These are phyloP conservation scores for Eriosoma lanigerum DNA, from an alignment of 1,140 invertebrate genomes.

Conservation along the genomic window DNA sequence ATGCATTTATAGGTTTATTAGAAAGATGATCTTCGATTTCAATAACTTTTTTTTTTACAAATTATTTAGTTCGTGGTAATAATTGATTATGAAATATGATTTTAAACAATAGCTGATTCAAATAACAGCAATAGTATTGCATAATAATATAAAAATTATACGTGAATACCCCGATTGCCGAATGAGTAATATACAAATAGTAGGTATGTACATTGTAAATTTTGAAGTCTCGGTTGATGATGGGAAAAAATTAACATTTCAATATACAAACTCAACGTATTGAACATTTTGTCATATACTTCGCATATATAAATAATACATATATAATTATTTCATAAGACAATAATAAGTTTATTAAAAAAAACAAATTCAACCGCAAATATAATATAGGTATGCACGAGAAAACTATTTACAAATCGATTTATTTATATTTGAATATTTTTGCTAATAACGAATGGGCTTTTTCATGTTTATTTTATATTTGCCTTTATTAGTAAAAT, in stretches of 20 bases:
- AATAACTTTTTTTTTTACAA: neutral
- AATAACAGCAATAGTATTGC: neutral
- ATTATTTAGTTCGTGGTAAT: neutral
- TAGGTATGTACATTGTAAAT: neutral
- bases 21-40: neutral
- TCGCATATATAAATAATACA: neutral
- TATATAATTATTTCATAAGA: neutral
- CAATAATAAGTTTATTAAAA: neutral
- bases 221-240: neutral
- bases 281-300: neutral
- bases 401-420: too few species aligned
- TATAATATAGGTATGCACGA: too few species aligned
- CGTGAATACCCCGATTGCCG: neutral
- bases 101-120: constrained; percentile 31
- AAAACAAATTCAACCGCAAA: too few species aligned
- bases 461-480: too few species aligned
- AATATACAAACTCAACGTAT: neutral
- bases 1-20: too few species aligned
- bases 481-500: too few species aligned
- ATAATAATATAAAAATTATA: neutral
- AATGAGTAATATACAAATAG: constrained; percentile 13
- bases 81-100: neutral
- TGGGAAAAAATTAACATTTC: neutral
- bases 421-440: too few species aligned
- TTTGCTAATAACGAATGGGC: too few species aligned